A percentile compares a stretch with the other conserved stretches of the same genome.
Evolutionary conservation across 1,140 invertebrate species (phyloP).

Genomic region (Drosophila sucinea): DNA sequence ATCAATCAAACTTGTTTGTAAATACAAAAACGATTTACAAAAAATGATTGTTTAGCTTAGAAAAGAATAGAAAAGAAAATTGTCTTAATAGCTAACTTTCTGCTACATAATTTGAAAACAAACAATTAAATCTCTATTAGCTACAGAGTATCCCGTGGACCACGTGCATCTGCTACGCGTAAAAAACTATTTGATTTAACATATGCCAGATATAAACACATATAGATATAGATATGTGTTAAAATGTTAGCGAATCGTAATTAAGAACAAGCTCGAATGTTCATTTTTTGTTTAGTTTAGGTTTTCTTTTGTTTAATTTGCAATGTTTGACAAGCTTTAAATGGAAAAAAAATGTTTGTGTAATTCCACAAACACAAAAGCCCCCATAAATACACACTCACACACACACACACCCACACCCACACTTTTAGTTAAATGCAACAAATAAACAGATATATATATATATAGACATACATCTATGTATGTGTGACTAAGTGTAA

Average conservation of each 20-base stretch:
- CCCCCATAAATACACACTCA: neutral
- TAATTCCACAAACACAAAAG: constrained; percentile 17
- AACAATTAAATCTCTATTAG: no score
- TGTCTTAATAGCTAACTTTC: no score
- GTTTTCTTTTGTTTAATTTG: constrained; percentile 11
- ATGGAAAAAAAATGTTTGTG: constrained; percentile 25
- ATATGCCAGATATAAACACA: no score
- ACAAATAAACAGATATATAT: neutral
- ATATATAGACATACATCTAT: neutral
- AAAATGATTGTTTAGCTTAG: no score
- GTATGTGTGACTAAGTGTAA: constrained; percentile 2
- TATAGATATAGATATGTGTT: no score
- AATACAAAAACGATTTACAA: no score
- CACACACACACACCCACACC: neutral
- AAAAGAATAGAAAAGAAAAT: no score
- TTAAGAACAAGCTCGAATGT: constrained; percentile 6
- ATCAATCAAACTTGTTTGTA: no score
- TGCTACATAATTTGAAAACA: no score
- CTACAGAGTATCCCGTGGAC: no score
- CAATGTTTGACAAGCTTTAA: constrained; percentile 27
- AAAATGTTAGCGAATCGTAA: neutral
- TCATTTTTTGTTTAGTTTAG: constrained; percentile 24
- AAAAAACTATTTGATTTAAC: no score
- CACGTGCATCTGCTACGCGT: no score
- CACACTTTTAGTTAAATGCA: constrained; percentile 20